These are phyloP conservation scores for Lasioglossum baleicum DNA, from an alignment of 1,140 invertebrate genomes.

Conservation along the genomic window DNA sequence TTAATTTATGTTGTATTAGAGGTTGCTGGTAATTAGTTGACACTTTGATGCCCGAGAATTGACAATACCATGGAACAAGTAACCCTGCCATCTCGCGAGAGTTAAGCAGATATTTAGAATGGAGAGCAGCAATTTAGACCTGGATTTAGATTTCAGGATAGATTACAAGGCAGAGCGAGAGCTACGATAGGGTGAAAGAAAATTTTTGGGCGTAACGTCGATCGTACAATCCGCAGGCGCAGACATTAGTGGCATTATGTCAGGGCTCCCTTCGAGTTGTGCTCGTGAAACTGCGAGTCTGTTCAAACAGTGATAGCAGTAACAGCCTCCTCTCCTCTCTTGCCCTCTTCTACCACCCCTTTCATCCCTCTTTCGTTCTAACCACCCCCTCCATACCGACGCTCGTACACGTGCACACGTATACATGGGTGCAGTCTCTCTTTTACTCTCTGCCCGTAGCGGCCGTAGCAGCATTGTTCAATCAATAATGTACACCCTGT, in stretches of 20 bases:
- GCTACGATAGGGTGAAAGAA: slow-evolving; percentile 8
- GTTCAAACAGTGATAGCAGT: slow-evolving; percentile 79
- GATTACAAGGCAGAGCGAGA: slow-evolving; percentile 7
- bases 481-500: slow-evolving; percentile 68
- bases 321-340: slow-evolving; percentile 70
- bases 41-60: too few relatives aligned
- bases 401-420: slow-evolving; percentile 19
- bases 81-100: background rate
- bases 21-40: too few relatives aligned
- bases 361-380: slow-evolving; percentile 42
- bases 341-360: slow-evolving; percentile 36
- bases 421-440: slow-evolving; percentile 32
- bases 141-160: background rate
- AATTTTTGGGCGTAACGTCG: slow-evolving; percentile 40
- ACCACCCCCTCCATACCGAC: slow-evolving; percentile 10
- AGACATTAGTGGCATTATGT: slow-evolving; percentile 73
- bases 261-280: slow-evolving; percentile 68
- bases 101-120: background rate
- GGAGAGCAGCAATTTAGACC: slow-evolving; percentile 2
- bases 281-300: slow-evolving; percentile 77
- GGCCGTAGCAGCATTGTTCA: slow-evolving; percentile 59
- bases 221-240: slow-evolving; percentile 58
- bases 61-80: too few relatives aligned
- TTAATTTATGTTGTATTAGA: too few relatives aligned
- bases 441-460: slow-evolving; percentile 46